These are phyloP conservation scores for Pentamera pediparva DNA, from an alignment of 53 echinoderm and acorn worm species.

Conservation along the genomic window DNA sequence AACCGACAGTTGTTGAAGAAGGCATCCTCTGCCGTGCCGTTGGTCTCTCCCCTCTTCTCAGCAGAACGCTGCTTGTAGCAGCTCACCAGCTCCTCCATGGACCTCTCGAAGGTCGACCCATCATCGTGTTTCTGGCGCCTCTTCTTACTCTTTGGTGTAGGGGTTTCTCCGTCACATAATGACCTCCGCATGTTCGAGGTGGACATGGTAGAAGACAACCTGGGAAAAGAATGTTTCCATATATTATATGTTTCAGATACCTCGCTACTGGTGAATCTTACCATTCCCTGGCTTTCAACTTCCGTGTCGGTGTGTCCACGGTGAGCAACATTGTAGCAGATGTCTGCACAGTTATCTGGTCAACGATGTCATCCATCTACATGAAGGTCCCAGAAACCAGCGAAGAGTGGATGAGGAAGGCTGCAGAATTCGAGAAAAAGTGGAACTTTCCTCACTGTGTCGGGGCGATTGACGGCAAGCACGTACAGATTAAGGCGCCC, in stretches of 20 bases:
- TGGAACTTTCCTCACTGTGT: neutral
- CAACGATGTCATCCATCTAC: neutral
- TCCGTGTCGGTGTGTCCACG: neutral
- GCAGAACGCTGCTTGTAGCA: neutral
- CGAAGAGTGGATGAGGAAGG: neutral
- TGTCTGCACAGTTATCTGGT: neutral
- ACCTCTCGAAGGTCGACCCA: neutral
- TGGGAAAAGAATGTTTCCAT: neutral
- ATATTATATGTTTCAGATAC: neutral
- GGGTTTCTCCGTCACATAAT: neutral
- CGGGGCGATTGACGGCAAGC: no score
- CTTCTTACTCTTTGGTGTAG: neutral
- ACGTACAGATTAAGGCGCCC: constrained; percentile 34
- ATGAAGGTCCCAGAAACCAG: neutral
- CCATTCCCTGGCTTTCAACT: neutral
- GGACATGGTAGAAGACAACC: neutral
- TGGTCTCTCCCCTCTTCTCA: neutral
- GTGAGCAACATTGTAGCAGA: neutral
- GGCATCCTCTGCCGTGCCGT: neutral
- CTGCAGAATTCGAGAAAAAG: neutral
- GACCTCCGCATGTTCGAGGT: no score
- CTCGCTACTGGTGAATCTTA: constrained; percentile 7
- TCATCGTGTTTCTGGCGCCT: neutral
- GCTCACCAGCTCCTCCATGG: neutral
- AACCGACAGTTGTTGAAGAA: neutral